A percentile compares a stretch with the other conserved stretches of the same genome.
phyloP scores from a whole-genome alignment of 2,888 invertebrate species.

The Mycalesis mineus region DNA sequence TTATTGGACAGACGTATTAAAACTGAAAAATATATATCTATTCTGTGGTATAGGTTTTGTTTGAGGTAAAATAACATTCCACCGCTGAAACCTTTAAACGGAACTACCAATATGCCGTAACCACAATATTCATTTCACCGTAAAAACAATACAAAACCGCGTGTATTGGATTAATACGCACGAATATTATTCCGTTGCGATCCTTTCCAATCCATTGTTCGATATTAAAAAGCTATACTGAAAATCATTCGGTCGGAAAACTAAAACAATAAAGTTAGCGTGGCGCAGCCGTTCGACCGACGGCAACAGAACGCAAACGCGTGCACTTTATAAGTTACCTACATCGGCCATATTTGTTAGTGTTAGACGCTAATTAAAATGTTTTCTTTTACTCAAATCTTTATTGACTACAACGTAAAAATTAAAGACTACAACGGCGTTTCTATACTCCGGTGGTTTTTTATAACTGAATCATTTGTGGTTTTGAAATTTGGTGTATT shows the following conservation, averaged over 20 bases:
- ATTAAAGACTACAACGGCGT: too few species aligned
- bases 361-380: too few species aligned
- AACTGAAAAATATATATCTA: too few species aligned
- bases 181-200: neutral
- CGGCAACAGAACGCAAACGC: neutral
- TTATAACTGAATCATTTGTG: too few species aligned
- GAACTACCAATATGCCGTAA: neutral
- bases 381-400: neutral
- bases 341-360: too few species aligned
- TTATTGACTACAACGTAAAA: too few species aligned
- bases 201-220: slow-evolving; percentile 6
- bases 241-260: slow-evolving; percentile 1
- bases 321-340: too few species aligned
- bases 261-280: slow-evolving; percentile 4
- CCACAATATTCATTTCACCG: neutral
- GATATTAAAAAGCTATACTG: slow-evolving; percentile 1
- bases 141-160: neutral
- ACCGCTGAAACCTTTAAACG: neutral
- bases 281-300: neutral
- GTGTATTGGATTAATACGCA: neutral
- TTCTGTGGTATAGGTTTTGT: too few species aligned
- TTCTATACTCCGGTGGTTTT: too few species aligned
- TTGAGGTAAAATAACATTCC: too few species aligned
- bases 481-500: too few species aligned
- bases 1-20: too few species aligned